These are phyloP conservation scores for Acleris literana DNA, from an alignment of 2,888 invertebrate genomes.

Conservation along the genomic window DNA sequence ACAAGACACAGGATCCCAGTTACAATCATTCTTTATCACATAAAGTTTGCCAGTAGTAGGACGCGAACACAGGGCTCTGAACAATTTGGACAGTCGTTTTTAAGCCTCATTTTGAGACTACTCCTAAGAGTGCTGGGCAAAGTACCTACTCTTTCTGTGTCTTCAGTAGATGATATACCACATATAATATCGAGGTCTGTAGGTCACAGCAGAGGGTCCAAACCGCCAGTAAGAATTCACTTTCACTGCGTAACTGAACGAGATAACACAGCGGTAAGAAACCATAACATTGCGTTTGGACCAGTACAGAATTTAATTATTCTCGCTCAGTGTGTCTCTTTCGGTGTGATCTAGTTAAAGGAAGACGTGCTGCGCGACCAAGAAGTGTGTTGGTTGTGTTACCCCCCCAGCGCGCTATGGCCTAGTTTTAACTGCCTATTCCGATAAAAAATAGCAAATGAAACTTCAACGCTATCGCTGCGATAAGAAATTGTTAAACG, in stretches of 20 bases:
- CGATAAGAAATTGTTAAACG: background rate
- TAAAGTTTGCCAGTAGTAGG: no score
- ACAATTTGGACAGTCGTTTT: no score
- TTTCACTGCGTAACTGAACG: conserved; percentile 42
- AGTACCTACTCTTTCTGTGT: no score
- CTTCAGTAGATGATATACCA: background rate
- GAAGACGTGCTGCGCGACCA: no score
- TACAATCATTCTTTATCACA: no score
- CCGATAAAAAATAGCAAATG: conserved; percentile 22
- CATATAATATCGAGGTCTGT: conserved; percentile 11
- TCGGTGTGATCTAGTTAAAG: no score
- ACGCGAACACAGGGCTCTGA: no score
- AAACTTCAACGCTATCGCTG: conserved; percentile 18
- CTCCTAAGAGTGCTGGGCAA: no score
- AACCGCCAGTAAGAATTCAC: conserved; percentile 36
- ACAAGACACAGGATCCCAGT: no score
- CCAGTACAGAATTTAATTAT: conserved; percentile 31
- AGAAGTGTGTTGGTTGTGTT: no score
- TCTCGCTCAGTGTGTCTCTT: no score
- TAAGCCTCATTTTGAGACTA: no score
- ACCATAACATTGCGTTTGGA: conserved; percentile 44
- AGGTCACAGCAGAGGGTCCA: conserved; percentile 30
- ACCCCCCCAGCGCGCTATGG: conserved; percentile 36
- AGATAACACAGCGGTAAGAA: conserved; percentile 47
- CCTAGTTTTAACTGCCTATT: conserved; percentile 44